phyloP scores from a whole-genome alignment of 2,113 vertebrate species.

The Chroicocephalus ridibundus region DNA sequence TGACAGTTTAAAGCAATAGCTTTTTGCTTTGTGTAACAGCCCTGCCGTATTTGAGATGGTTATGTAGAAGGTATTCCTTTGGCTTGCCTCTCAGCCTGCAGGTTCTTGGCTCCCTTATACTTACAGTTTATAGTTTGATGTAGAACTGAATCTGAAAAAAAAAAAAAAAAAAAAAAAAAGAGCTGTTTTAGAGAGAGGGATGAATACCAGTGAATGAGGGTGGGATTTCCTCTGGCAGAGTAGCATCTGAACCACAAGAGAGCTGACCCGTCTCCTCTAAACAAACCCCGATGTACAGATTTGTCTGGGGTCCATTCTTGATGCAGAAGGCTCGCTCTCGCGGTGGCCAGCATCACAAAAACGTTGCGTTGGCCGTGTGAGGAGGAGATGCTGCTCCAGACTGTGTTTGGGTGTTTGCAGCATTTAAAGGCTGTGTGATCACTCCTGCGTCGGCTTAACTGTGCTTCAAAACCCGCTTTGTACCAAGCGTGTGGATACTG shows the following conservation, averaged over 20 bases:
- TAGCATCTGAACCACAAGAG: neutral
- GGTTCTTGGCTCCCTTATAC: constrained; percentile 24
- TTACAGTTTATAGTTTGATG: constrained; percentile 29
- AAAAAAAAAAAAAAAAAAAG: neutral
- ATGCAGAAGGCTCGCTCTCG: accelerated
- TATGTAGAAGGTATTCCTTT: constrained; percentile 24
- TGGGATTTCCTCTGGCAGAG: neutral
- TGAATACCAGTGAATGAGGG: neutral
- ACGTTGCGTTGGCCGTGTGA: accelerated
- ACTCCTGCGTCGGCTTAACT: neutral
- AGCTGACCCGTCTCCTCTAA: neutral
- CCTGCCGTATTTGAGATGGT: neutral
- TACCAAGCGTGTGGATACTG: accelerated
- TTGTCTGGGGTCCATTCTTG: neutral
- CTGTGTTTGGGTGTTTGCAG: neutral
- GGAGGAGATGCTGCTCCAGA: neutral
- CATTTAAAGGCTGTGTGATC: neutral
- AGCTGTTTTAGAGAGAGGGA: neutral
- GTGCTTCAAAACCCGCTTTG: neutral
- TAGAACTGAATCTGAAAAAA: neutral
- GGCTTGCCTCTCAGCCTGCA: neutral
- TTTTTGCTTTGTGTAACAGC: constrained; percentile 28
- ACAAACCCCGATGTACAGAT: neutral
- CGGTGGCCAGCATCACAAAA: neutral
- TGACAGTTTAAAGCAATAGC: constrained; percentile 39